phyloP scores from a whole-genome alignment of 2,113 vertebrate genomes.

The Gallinago undulata region DNA sequence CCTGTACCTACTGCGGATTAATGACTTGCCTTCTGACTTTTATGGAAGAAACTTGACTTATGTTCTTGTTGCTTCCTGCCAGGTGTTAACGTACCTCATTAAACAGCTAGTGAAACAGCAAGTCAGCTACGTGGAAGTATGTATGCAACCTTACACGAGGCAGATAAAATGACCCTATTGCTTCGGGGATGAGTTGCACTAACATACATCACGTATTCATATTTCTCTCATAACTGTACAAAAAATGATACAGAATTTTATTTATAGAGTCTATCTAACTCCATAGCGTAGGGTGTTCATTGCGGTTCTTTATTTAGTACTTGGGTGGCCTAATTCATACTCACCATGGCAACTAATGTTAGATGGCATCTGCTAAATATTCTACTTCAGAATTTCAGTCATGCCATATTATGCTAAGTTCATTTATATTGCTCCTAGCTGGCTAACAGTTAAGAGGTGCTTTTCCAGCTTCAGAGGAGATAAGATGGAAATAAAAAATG shows the following conservation, averaged over 20 bases:
- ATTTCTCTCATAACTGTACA: constrained; percentile 34
- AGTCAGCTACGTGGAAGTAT: neutral
- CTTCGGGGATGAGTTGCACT: neutral
- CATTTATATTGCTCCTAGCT: constrained; percentile 1
- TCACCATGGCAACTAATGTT: constrained; percentile 60
- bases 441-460: neutral
- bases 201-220: neutral
- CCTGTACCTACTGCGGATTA: neutral
- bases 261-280: constrained; percentile 44
- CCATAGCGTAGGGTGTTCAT: constrained; percentile 5
- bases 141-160: neutral
- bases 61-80: neutral
- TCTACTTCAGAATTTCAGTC: constrained; percentile 41
- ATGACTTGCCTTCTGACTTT: neutral
- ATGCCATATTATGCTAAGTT: neutral
- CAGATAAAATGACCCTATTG: neutral
- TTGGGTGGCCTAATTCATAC: constrained; percentile 62
- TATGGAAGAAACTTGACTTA: neutral
- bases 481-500: neutral
- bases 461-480: constrained; percentile 2
- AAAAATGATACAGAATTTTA: constrained; percentile 36
- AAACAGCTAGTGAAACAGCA: neutral
- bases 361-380: constrained; percentile 58
- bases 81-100: neutral
- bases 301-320: constrained; percentile 52